Conservation (phyloP, 2,113 vertebrate genomes). For the Bagarius yarrelli region DNA sequence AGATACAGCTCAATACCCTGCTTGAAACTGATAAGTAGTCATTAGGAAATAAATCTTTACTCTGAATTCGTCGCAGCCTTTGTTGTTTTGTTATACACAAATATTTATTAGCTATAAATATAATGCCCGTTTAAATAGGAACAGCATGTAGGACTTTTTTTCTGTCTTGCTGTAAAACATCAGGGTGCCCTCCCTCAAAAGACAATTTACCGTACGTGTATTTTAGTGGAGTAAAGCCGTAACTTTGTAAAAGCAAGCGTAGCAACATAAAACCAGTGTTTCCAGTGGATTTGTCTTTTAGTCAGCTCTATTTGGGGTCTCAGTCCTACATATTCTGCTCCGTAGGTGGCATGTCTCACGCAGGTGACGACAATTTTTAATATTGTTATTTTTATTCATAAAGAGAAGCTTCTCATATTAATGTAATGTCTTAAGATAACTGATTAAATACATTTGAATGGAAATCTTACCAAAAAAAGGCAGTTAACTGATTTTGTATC, state of each 20-base stretch:
- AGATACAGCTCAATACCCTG: slow-evolving; percentile 25
- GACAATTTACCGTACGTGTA: not conserved
- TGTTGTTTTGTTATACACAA: not conserved
- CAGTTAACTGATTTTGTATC: not conserved
- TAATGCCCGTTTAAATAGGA: not conserved
- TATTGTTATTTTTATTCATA: slow-evolving; percentile 50
- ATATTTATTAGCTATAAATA: slow-evolving; percentile 17
- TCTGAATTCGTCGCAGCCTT: not conserved
- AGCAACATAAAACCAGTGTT: not conserved
- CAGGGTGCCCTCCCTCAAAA: not conserved
- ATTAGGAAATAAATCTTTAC: slow-evolving; percentile 13
- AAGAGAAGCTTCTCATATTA: slow-evolving; percentile 37
- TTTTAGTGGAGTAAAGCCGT: not conserved
- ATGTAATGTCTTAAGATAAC: slow-evolving; percentile 20
- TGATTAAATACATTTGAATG: slow-evolving; percentile 45
- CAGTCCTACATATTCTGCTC: not conserved
- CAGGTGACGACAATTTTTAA: slow-evolving; percentile 12
- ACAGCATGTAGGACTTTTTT: not conserved
- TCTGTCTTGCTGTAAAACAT: slow-evolving; percentile 4
- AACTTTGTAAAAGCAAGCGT: slow-evolving; percentile 1
- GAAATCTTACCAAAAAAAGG: slow-evolving; percentile 21
- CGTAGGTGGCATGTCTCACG: not conserved
- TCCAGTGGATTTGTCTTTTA: slow-evolving; percentile 2
- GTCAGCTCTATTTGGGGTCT: slow-evolving; percentile 6
- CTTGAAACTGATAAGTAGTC: slow-evolving; percentile 19